Conservation (phyloP, 2,113 vertebrate species). For the Bombycilla garrulus region DNA sequence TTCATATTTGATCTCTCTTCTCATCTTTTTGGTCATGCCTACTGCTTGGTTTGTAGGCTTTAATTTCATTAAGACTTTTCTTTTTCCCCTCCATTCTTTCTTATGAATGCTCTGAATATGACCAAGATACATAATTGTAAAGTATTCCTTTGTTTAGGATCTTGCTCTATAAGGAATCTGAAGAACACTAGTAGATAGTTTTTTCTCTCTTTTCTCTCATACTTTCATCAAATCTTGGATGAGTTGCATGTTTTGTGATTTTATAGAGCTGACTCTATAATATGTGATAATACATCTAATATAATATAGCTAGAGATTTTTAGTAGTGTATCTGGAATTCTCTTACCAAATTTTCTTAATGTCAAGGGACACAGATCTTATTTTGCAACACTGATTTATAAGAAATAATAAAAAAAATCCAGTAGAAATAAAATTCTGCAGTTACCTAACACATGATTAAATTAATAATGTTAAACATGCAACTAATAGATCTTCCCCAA, state of each 20-base stretch:
- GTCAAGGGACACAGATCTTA: not conserved
- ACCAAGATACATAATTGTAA: not conserved
- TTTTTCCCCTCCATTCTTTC: not conserved
- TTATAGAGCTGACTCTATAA: not conserved
- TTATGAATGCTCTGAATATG: not conserved
- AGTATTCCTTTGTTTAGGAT: not conserved
- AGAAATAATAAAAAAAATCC: not conserved
- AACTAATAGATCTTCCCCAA: not conserved
- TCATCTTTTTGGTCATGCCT: not conserved
- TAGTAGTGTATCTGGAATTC: not conserved
- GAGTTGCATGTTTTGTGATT: not conserved
- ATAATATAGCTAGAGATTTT: not conserved
- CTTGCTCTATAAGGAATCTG: not conserved
- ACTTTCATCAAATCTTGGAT: not conserved
- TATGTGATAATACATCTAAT: not conserved
- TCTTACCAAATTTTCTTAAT: not conserved
- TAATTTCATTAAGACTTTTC: not conserved
- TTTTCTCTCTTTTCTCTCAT: not conserved
- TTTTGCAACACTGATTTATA: not conserved
- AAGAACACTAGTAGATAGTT: not conserved
- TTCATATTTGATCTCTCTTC: not conserved
- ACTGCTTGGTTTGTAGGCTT: not conserved
- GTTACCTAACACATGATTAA: not conserved
- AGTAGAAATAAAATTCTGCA: not conserved
- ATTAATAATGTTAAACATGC: not conserved